Conservation (phyloP, 1,140 invertebrate species). For the Macrobrachium rosenbergii region DNA sequence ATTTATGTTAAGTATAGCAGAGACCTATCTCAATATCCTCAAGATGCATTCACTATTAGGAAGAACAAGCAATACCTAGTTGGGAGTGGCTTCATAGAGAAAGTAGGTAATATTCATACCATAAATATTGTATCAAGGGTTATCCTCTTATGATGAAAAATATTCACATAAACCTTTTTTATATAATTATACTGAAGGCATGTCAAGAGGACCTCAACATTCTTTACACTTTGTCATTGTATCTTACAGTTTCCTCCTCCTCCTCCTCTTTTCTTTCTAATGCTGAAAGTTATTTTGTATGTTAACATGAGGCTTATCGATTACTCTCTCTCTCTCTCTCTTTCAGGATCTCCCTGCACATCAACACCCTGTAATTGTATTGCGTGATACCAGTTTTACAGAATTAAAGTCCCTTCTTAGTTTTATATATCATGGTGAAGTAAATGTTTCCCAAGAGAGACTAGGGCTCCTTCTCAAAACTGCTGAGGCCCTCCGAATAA, state of each 20-base stretch:
- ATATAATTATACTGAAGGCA: too few species aligned
- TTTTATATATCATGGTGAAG: slow-evolving; percentile 67
- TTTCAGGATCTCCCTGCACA: slow-evolving; percentile 65
- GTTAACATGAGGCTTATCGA: not conserved
- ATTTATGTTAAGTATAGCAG: too few species aligned
- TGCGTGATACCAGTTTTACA: slow-evolving; percentile 66
- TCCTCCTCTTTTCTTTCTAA: too few species aligned
- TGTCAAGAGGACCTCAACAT: too few species aligned
- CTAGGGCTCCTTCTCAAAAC: slow-evolving; percentile 77
- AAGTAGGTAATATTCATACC: not conserved
- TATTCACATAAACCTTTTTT: too few species aligned
- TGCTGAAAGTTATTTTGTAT: too few species aligned
- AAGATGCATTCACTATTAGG: not conserved
- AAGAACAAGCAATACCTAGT: not conserved
- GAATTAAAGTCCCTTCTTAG: slow-evolving; percentile 65
- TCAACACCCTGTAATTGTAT: slow-evolving; percentile 67
- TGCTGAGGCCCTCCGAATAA: slow-evolving; percentile 77
- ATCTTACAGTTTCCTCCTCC: too few species aligned
- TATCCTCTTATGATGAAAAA: too few species aligned
- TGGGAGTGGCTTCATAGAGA: not conserved
- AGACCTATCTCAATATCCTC: too few species aligned
- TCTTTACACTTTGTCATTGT: too few species aligned
- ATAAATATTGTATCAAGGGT: not conserved
- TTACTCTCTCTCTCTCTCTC: not conserved
- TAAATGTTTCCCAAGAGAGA: slow-evolving; percentile 68